Conservation (phyloP, 2,888 invertebrate species). For the Chymomyza fuscimana region DNA sequence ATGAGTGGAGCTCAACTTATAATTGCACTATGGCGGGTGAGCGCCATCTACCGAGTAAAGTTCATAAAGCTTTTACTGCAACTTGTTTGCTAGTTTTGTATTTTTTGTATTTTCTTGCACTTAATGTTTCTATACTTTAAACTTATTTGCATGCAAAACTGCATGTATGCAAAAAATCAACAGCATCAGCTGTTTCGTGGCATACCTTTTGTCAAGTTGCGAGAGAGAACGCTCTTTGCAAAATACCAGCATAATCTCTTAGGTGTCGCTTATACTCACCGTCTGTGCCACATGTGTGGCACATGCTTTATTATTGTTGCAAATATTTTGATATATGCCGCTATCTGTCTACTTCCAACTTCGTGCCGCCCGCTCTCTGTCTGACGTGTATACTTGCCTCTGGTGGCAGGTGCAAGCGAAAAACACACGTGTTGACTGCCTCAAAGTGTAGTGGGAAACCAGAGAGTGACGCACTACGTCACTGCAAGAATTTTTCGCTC, state of each 20-base stretch:
- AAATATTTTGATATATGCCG: neutral
- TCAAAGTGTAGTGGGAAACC: too few relatives aligned
- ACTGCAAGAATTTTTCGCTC: neutral
- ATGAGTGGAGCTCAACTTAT: neutral
- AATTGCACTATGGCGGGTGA: neutral
- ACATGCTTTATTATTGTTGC: neutral
- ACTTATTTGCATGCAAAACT: constrained; percentile 17
- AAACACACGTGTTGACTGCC: too few relatives aligned
- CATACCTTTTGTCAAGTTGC: constrained; percentile 16
- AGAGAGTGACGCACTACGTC: neutral
- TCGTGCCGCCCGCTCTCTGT: neutral
- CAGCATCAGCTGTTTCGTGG: constrained; percentile 42
- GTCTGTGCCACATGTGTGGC: too few relatives aligned
- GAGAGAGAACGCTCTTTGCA: constrained; percentile 9
- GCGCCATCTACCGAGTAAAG: neutral
- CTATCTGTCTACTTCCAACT: neutral
- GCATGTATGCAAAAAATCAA: constrained; percentile 18
- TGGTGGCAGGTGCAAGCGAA: neutral
- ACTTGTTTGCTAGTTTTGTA: neutral
- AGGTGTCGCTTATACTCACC: constrained; percentile 22
- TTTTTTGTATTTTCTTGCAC: neutral
- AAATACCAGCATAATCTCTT: constrained; percentile 14
- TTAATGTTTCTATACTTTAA: too few relatives aligned
- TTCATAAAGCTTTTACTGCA: neutral
- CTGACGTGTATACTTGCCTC: neutral